phyloP scores from a whole-genome alignment of 2,113 vertebrate genomes.

The Amazona guildingii region DNA sequence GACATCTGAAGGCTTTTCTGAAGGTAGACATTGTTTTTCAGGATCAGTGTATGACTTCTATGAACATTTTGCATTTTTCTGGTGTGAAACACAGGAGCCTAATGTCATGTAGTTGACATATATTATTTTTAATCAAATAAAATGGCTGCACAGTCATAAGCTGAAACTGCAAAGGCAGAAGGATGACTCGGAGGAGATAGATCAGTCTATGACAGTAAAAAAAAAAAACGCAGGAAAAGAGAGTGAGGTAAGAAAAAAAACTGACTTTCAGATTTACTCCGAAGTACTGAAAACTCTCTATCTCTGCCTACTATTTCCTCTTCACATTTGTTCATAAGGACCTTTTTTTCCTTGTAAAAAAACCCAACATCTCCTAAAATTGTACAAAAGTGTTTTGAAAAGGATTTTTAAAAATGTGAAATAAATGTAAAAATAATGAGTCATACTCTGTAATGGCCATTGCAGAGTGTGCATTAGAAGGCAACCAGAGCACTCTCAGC shows the following conservation, averaged over 20 bases:
- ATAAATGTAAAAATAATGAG: constrained; percentile 65
- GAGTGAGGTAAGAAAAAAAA: neutral
- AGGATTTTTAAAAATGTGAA: constrained; percentile 57
- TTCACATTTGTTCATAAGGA: neutral
- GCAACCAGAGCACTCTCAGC: constrained; percentile 59
- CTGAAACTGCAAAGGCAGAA: neutral
- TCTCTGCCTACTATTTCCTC: neutral
- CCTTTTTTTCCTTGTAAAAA: neutral
- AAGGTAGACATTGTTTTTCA: neutral
- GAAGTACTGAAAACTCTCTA: neutral
- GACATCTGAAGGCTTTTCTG: neutral
- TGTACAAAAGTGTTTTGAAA: constrained; percentile 44
- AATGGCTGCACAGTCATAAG: neutral
- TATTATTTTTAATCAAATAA: constrained; percentile 1
- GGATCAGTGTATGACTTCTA: neutral
- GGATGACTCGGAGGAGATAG: neutral
- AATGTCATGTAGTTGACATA: neutral
- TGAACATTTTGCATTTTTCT: neutral
- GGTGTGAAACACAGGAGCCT: neutral
- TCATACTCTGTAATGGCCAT: constrained; percentile 48
- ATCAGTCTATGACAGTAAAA: neutral
- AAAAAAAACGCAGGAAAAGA: neutral
- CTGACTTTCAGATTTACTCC: neutral
- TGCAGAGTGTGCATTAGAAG: constrained; percentile 55
- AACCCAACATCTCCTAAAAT: neutral